These are phyloP conservation scores for Cerastoderma edule DNA, from an alignment of 2,888 invertebrate genomes.

Conservation along the genomic window DNA sequence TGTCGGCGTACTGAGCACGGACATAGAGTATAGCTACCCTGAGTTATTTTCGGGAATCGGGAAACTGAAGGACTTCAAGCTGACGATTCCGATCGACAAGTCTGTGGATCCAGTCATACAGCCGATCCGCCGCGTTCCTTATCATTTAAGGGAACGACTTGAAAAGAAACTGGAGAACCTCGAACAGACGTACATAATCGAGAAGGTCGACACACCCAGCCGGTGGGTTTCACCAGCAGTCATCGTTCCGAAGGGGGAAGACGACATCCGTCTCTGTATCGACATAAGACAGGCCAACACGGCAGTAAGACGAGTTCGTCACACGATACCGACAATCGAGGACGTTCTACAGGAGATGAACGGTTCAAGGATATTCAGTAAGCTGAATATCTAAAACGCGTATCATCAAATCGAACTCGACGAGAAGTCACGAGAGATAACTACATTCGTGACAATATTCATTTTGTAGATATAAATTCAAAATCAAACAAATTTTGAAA, in stretches of 20 bases:
- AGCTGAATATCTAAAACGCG: constrained; percentile 58
- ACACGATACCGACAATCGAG: constrained; percentile 35
- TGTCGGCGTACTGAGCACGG: no score
- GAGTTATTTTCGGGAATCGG: constrained; percentile 2
- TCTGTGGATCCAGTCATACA: background rate
- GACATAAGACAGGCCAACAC: constrained; percentile 43
- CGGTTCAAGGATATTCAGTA: constrained; percentile 49
- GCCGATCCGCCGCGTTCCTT: background rate
- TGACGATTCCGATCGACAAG: background rate
- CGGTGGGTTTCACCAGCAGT: constrained; percentile 35
- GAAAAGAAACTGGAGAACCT: constrained; percentile 26
- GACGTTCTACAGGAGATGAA: constrained; percentile 32
- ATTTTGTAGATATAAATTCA: no score
- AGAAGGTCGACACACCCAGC: constrained; percentile 31
- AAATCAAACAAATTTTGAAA: no score
- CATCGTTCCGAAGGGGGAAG: constrained; percentile 27
- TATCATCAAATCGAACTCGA: constrained; percentile 62
- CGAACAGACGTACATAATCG: constrained; percentile 29
- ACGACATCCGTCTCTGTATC: constrained; percentile 40
- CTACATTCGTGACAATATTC: constrained; percentile 65
- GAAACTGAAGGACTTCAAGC: background rate
- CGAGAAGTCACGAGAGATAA: constrained; percentile 60
- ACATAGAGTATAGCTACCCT: background rate
- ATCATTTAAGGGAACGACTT: no score
- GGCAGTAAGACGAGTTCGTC: constrained; percentile 30